Percentiles rank a stretch among this genome's conserved stretches.
These are phyloP conservation scores for Erpetoichthys calabaricus DNA, from an alignment of 2,797 vertebrate species.

Conservation along the genomic window DNA sequence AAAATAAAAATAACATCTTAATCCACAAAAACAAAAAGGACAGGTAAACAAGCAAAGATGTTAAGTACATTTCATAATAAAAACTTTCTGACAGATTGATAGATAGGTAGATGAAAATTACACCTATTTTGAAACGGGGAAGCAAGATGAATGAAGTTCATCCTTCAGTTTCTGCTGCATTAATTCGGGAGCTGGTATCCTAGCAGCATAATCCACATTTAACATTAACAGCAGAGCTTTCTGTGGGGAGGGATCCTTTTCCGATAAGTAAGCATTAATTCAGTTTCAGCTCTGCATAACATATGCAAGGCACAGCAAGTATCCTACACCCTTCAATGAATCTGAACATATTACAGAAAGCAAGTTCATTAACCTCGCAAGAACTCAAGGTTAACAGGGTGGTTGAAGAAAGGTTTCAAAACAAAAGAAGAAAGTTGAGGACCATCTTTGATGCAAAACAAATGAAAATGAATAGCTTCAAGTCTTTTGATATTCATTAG, in stretches of 20 bases:
- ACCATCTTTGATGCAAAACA: conserved; percentile 54
- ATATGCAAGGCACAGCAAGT: conserved; percentile 50
- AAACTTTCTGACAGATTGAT: no score
- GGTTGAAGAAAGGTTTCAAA: conserved; percentile 40
- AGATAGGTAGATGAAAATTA: no score
- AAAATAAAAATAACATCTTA: no score
- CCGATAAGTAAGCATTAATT: conserved; percentile 44
- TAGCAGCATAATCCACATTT: conserved; percentile 52
- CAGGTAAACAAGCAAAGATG: no score
- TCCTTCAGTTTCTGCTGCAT: conserved; percentile 29
- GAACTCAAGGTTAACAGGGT: conserved; percentile 46
- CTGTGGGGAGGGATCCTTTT: conserved; percentile 42
- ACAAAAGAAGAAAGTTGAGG: conserved; percentile 26
- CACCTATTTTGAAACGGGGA: not conserved
- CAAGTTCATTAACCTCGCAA: conserved; percentile 57
- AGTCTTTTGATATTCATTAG: conserved; percentile 79
- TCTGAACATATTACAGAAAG: conserved; percentile 34
- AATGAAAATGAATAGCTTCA: conserved; percentile 58
- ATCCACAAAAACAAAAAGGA: no score
- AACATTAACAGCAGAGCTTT: conserved; percentile 48
- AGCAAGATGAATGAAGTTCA: conserved; percentile 19
- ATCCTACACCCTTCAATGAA: conserved; percentile 42
- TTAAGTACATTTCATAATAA: no score
- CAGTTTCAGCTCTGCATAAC: conserved; percentile 35
- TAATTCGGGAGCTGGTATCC: conserved; percentile 48